Evolutionary conservation across 2,797 vertebrate species (phyloP).

Genomic region (Poecilia wingei): DNA sequence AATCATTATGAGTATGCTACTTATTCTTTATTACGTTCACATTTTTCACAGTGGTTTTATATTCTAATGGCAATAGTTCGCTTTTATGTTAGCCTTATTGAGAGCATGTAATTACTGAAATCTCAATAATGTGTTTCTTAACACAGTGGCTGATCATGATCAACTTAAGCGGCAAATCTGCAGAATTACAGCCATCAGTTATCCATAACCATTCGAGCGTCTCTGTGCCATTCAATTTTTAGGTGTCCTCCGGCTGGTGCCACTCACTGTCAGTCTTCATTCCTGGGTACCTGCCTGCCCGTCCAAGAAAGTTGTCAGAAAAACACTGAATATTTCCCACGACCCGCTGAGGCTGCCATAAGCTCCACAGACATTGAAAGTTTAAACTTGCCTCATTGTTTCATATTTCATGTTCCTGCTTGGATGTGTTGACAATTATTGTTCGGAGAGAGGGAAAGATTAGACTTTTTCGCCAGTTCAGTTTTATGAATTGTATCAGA

Average conservation of each 20-base stretch:
- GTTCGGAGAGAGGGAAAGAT: constrained; percentile 23
- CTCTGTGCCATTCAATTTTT: constrained; percentile 18
- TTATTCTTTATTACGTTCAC: constrained; percentile 55
- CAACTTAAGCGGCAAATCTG: constrained; percentile 21
- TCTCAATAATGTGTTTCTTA: constrained; percentile 35
- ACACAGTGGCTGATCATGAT: constrained; percentile 23
- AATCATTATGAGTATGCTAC: constrained; percentile 70
- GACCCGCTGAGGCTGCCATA: constrained; percentile 58
- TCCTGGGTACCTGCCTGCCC: constrained; percentile 33
- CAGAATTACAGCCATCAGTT: constrained; percentile 15
- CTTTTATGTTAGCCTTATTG: constrained; percentile 56
- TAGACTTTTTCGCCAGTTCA: constrained; percentile 19
- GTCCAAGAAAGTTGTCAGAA: constrained; percentile 62
- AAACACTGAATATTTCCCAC: constrained; percentile 60
- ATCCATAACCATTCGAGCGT: constrained; percentile 5
- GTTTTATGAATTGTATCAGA: background rate
- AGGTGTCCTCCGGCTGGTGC: constrained; percentile 17
- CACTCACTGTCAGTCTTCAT: constrained; percentile 55
- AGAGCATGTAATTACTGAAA: constrained; percentile 56
- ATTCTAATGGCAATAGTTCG: constrained; percentile 52
- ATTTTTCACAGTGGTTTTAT: constrained; percentile 50
- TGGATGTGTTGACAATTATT: constrained; percentile 22
- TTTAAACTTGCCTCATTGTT: constrained; percentile 62
- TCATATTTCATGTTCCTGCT: constrained; percentile 31
- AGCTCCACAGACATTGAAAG: constrained; percentile 61